Base-by-base conservation (phyloP, 1,140 invertebrate species). In the Acromyrmex echinatior region DNA sequence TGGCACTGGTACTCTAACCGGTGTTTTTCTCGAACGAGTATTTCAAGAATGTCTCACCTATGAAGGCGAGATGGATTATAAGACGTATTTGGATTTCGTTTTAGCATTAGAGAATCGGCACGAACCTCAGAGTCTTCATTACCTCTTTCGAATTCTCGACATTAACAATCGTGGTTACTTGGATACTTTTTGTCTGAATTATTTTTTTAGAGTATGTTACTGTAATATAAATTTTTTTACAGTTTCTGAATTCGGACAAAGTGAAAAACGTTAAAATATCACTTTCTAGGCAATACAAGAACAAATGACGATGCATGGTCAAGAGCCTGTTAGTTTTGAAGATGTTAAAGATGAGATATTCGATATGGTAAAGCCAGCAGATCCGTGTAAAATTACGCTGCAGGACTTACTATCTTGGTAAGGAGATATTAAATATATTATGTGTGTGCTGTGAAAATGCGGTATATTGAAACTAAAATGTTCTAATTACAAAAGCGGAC, bases 321-420 rank as follows among this genome's bases (percentile, higher is more conserved):
- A 98, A 82, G 98, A 99, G 89, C 97, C 97, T 2, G 98, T 99
- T 1, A 97, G 97, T 88, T 99, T 99, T 95, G 97, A 99, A 89
- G 98, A 99, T 96, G 98, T 99, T 0, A 99, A 99, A 95, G 98
- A 99, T 96, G 99, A 99, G 96, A 98, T 99, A 91, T 99, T 99
- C 96, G 99, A 99, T 95, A 99, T 99, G 99, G 98, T 99, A 0
- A 98, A 98, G 91, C 98, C 99, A 1, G 96, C 96, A 77, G 97
- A 99, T 95, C 97, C 98, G 0, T 96, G 97, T 5, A 97, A 97
- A 94, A 99, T 99, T 88, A 99, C 98, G 0, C 95, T 99, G 1
- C 96, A 97, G 92, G 99, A 99, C 96, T 96, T 99, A 73, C 93
- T 97, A 6, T 94, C 94, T 9, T 97, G 96, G 96, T 96, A 92